phyloP scores from a whole-genome alignment of 1,140 invertebrate genomes.

The Apis florea region DNA sequence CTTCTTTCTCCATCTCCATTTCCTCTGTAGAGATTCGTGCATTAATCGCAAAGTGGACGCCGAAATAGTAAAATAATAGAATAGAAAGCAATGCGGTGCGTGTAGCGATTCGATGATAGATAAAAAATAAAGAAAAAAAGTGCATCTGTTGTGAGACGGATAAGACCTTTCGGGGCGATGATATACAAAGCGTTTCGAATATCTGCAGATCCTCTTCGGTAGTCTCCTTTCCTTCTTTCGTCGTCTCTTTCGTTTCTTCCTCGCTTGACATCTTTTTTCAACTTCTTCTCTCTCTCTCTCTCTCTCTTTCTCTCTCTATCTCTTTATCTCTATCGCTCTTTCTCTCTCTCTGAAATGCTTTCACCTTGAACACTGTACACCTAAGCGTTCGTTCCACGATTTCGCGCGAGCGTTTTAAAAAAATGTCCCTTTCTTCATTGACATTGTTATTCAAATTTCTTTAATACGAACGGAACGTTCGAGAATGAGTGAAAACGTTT shows the following conservation, averaged over 20 bases:
- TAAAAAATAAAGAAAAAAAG: no score
- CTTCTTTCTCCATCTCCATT: no score
- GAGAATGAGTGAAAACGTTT: slow-evolving; percentile 9
- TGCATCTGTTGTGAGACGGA: no score
- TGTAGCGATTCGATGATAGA: no score
- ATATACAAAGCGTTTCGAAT: slow-evolving; percentile 83
- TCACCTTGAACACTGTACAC: not conserved
- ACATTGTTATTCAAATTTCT: slow-evolving; percentile 1
- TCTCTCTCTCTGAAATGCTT: not conserved
- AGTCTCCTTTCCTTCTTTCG: slow-evolving; percentile 72
- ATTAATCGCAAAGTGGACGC: no score
- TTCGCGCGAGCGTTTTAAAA: not conserved
- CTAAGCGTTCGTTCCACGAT: not conserved
- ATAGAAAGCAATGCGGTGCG: no score
- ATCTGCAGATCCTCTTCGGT: slow-evolving; percentile 85
- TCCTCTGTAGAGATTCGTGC: no score
- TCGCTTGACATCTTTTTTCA: slow-evolving; percentile 18
- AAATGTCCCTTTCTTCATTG: not conserved
- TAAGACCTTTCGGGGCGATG: slow-evolving; percentile 67
- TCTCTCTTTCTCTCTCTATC: no score
- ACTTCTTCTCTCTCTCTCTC: no score
- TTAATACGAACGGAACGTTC: not conserved
- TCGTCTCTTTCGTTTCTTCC: slow-evolving; percentile 1
- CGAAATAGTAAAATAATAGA: no score
- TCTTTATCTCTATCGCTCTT: no score